Conservation (phyloP, 2,113 vertebrate species). For the Bufo gargarizans region DNA sequence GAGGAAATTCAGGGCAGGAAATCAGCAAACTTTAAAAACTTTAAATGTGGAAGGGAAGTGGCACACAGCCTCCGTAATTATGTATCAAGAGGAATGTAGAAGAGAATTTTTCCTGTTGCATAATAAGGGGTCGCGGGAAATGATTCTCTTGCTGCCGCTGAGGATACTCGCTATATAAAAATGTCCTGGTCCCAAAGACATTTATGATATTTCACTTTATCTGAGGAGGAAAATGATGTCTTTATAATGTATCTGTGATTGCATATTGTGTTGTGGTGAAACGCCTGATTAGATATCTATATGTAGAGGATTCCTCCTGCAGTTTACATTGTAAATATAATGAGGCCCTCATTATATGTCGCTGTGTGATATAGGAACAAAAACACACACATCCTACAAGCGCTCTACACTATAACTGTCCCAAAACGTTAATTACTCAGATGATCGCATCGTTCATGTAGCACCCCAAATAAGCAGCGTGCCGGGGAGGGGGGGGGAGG, state of each 20-base stretch:
- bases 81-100: conserved; percentile 9
- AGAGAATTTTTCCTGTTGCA: conserved; percentile 27
- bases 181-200: not conserved
- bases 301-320: not conserved
- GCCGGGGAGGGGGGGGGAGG: too few species aligned
- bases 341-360: too few species aligned
- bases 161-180: conserved; percentile 15
- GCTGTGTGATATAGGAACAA: too few species aligned
- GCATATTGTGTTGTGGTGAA: not conserved
- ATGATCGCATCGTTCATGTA: too few species aligned
- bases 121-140: conserved; percentile 44
- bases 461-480: too few species aligned
- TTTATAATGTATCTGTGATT: not conserved
- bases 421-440: too few species aligned
- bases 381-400: too few species aligned
- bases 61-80: not conserved
- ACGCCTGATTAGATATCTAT: not conserved
- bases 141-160: not conserved
- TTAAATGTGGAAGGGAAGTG: conserved; percentile 34
- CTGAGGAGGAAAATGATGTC: not conserved
- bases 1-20: conserved; percentile 48
- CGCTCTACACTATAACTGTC: too few species aligned
- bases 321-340: not conserved
- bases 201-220: not conserved
- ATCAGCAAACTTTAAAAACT: conserved; percentile 18